Base-by-base conservation (phyloP, 2,888 invertebrate species). In the Drosophila nr. fundita region DNA sequence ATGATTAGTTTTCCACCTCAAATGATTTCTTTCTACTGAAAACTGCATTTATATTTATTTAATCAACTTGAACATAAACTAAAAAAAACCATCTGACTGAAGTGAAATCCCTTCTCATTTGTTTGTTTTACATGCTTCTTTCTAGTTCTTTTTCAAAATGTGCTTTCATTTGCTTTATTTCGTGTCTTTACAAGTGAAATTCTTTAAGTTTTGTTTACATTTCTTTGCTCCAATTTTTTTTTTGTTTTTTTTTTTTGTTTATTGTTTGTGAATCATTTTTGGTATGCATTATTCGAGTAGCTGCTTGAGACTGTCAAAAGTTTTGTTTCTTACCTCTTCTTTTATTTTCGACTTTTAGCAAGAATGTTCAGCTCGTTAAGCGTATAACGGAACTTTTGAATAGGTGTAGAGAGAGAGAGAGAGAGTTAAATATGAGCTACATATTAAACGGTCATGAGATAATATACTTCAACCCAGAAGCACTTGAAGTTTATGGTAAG, bases 371-470 rank as follows among this genome's bases (percentile, higher is more conserved):
- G 76, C 79, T 83, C 65, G 78, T 81, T 81, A 76, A 73, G 64
- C 69, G 64, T 45, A 60, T 84, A 89, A 82, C 84, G 76, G 87
- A 13, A 21, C 60, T 48, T 78, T 53, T 63, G 38, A 8, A 32
- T 36, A 34, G 15, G 18, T 58, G 59, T 58, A 62, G 54, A 21
- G 15, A 21, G 21, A 15, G 21, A 8, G 7, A 32, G 34, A 53
- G 24, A 11, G 18, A 15, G 53, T 53, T 57, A 36, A 64, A 64
- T 55, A 58, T 64, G 72, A 68, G 63, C 59, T 75, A 58, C 71
- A 73, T 74, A 69, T 73, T 83, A 76, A 76, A 77, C 70, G 87
- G 70, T 81, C 89, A 65, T 73, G 53, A 87, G 86, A 85, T 82
- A 85, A 84, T 76, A 69, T 70, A 89, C 76, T 89, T 84, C 40